Evolutionary conservation across 2,888 invertebrate genomes (phyloP).

Genomic region (Acholoe squamosa): DNA sequence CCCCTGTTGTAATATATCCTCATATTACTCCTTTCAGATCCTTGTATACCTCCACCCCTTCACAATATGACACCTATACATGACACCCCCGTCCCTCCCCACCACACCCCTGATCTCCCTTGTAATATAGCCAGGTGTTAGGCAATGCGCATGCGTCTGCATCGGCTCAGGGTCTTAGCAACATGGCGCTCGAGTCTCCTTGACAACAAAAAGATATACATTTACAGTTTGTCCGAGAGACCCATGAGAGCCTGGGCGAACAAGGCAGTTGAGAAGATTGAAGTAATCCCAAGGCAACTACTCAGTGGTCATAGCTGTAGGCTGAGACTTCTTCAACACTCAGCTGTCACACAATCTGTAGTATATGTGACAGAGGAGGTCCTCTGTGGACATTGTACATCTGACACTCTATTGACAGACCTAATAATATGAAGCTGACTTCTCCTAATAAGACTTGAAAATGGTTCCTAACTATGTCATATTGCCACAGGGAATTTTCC

Average conservation of each 20-base stretch:
- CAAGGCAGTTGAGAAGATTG: constrained; percentile 1
- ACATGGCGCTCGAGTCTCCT: constrained; percentile 41
- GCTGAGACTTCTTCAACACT: no score
- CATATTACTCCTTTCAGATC: no score
- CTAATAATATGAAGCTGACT: no score
- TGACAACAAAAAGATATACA: constrained; percentile 55
- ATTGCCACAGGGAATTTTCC: no score
- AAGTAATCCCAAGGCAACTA: not conserved
- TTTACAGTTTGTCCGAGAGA: constrained; percentile 41
- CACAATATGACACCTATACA: not conserved
- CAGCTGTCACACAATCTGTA: no score
- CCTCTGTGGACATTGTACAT: no score
- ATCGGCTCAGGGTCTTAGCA: constrained; percentile 24
- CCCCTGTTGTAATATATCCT: no score
- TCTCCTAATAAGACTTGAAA: no score
- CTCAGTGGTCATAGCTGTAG: not conserved
- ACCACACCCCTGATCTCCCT: not conserved
- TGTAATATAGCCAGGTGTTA: constrained; percentile 48
- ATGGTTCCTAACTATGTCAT: no score
- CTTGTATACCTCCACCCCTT: not conserved
- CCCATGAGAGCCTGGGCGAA: not conserved
- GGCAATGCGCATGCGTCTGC: constrained; percentile 50
- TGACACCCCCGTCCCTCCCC: not conserved
- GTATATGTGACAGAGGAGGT: no score
- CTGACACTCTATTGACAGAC: no score